These are phyloP conservation scores for Idaea dimidiata DNA, from an alignment of 2,888 invertebrate species.

Conservation along the genomic window DNA sequence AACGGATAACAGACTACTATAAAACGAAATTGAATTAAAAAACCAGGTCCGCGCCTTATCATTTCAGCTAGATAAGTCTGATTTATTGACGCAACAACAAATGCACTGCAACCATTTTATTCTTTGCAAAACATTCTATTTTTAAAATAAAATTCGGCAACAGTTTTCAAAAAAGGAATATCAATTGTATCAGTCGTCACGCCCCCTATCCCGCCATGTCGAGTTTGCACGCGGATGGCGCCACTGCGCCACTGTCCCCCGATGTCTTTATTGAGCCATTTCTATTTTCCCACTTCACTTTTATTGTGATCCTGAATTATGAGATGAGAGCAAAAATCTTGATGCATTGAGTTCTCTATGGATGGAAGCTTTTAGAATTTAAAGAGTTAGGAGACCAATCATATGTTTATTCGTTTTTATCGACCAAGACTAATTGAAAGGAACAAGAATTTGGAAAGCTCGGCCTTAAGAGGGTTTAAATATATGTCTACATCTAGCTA, in stretches of 20 bases:
- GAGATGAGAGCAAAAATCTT: slow-evolving; percentile 26
- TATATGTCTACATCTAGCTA: no score
- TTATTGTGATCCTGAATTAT: slow-evolving; percentile 48
- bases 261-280: slow-evolving; percentile 52
- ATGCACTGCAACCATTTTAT: not conserved
- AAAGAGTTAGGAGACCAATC: not conserved
- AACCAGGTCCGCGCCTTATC: no score
- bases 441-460: not conserved
- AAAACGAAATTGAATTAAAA: no score
- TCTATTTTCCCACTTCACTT: slow-evolving; percentile 45
- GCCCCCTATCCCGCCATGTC: slow-evolving; percentile 28
- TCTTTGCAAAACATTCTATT: not conserved
- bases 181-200: slow-evolving; percentile 6
- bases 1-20: no score
- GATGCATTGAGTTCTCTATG: not conserved
- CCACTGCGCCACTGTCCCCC: slow-evolving; percentile 37
- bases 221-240: slow-evolving; percentile 53
- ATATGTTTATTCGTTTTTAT: not conserved
- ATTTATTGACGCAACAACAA: not conserved
- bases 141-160: not conserved
- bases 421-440: not conserved
- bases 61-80: not conserved
- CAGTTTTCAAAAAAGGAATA: not conserved
- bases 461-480: no score
- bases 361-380: not conserved